A percentile compares a stretch with the other conserved stretches of the same genome.
Conservation (phyloP, 2,113 vertebrate species). For the Canis aureus region DNA sequence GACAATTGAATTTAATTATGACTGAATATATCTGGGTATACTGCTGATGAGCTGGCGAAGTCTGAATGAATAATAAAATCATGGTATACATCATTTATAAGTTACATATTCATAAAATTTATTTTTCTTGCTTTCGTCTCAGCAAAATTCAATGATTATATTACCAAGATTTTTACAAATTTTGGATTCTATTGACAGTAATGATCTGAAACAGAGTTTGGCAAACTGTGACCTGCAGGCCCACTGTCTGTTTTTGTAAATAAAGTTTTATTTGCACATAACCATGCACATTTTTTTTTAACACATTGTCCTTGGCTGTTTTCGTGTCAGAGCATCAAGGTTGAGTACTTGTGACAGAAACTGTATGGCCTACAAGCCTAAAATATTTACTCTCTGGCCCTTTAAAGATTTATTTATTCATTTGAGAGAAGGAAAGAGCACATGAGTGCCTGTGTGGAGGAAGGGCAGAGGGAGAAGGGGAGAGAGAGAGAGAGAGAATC, state of each 20-base stretch:
- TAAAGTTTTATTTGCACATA: slow-evolving; percentile 51
- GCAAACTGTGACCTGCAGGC: not conserved
- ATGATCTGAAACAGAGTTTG: not conserved
- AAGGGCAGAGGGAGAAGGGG: not conserved
- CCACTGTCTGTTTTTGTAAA: not conserved
- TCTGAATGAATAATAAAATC: slow-evolving; percentile 65
- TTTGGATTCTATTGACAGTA: not conserved
- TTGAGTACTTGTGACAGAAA: not conserved
- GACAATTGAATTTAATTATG: slow-evolving; percentile 62
- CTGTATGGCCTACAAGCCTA: not conserved
- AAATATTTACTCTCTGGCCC: slow-evolving; percentile 2
- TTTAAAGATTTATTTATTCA: not conserved
- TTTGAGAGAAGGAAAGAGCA: not conserved
- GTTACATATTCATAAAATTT: slow-evolving; percentile 50
- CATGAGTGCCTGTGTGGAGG: too few species aligned
- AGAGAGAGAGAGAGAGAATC: not conserved
- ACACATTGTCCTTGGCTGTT: not conserved
- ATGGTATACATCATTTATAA: slow-evolving; percentile 56
- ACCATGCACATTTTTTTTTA: not conserved
- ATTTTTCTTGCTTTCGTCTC: slow-evolving; percentile 52
- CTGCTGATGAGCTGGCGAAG: slow-evolving; percentile 40
- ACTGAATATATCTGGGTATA: slow-evolving; percentile 33
- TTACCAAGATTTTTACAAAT: slow-evolving; percentile 19
- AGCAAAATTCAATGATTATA: slow-evolving; percentile 58
- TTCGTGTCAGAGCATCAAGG: not conserved